Percentiles rank a stretch among this genome's conserved stretches.
Evolutionary conservation across 1,140 invertebrate genomes (phyloP).

Genomic region (Sinonovacula constricta): DNA sequence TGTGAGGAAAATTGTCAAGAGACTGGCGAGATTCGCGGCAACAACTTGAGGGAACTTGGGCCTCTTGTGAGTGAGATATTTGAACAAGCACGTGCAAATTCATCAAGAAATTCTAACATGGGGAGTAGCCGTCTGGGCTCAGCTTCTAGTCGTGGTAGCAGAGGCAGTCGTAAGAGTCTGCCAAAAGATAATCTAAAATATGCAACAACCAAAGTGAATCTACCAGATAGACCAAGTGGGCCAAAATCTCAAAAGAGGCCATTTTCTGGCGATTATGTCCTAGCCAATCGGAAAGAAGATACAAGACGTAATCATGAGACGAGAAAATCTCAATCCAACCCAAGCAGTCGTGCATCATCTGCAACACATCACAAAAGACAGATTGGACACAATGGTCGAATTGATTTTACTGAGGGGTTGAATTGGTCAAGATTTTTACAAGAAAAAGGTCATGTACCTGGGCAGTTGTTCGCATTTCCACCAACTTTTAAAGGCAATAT

Average conservation of each 20-base stretch:
- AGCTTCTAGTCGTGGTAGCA: constrained; percentile 43
- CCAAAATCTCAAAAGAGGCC: constrained; percentile 23
- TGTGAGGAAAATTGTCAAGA: constrained; percentile 38
- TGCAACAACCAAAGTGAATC: constrained; percentile 31
- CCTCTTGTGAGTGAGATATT: constrained; percentile 49
- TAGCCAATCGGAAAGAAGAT: constrained; percentile 5
- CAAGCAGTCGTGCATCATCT: constrained; percentile 41
- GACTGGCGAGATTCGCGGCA: constrained; percentile 29
- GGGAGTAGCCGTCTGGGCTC: constrained; percentile 38
- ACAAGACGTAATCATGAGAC: constrained; percentile 15
- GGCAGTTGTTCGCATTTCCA: constrained; percentile 13
- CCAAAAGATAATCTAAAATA: constrained; percentile 27
- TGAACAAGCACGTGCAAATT: constrained; percentile 39
- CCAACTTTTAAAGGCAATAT: too few relatives aligned
- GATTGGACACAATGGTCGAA: constrained; percentile 37
- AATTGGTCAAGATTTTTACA: constrained; percentile 41
- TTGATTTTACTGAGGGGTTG: constrained; percentile 27
- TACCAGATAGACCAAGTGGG: constrained; percentile 15
- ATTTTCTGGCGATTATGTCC: constrained; percentile 45
- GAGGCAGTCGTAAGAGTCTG: constrained; percentile 20
- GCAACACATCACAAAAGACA: constrained; percentile 34
- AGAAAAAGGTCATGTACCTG: constrained; percentile 27
- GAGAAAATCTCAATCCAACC: constrained; percentile 44
- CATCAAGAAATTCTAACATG: constrained; percentile 26
- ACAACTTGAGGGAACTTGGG: constrained; percentile 45